Percentiles rank a stretch among this genome's conserved stretches.
Evolutionary conservation across 2,797 vertebrate species (phyloP).

Genomic region (Scolopax rusticola): DNA sequence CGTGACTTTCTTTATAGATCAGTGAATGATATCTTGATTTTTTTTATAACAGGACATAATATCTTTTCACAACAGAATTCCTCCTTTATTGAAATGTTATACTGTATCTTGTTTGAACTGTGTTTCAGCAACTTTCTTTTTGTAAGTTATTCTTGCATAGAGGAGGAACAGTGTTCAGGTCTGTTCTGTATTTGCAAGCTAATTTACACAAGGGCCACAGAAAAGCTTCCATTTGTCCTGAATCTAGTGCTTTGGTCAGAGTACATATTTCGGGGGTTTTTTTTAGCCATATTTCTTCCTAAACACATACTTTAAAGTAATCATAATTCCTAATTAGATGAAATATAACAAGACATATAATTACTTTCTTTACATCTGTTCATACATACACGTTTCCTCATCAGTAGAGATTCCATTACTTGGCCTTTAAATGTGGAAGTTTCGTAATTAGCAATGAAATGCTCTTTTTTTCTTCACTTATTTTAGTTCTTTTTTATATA

Average conservation of each 20-base stretch:
- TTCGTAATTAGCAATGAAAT: slow-evolving; percentile 55
- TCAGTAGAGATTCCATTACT: slow-evolving; percentile 17
- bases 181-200: neutral
- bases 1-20: neutral
- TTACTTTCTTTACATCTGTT: slow-evolving; percentile 63
- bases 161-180: neutral
- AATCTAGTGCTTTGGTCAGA: neutral
- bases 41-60: neutral
- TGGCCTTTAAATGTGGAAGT: slow-evolving; percentile 35
- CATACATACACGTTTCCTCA: slow-evolving; percentile 36
- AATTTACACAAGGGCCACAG: neutral
- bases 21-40: neutral
- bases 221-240: neutral
- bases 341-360: slow-evolving; percentile 37
- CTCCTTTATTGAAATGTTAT: neutral
- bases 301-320: neutral
- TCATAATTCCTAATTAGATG: slow-evolving; percentile 23
- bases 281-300: slow-evolving; percentile 12
- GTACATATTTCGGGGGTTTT: fast-evolving
- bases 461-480: slow-evolving; percentile 43
- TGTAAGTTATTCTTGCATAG: neutral
- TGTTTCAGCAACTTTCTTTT: neutral
- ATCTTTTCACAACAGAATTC: neutral
- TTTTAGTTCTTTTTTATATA: neutral
- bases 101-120: neutral